A percentile compares a stretch with the other conserved stretches of the same genome.
phyloP scores from a whole-genome alignment of 2,113 vertebrate genomes.

The Gobio gobio region DNA sequence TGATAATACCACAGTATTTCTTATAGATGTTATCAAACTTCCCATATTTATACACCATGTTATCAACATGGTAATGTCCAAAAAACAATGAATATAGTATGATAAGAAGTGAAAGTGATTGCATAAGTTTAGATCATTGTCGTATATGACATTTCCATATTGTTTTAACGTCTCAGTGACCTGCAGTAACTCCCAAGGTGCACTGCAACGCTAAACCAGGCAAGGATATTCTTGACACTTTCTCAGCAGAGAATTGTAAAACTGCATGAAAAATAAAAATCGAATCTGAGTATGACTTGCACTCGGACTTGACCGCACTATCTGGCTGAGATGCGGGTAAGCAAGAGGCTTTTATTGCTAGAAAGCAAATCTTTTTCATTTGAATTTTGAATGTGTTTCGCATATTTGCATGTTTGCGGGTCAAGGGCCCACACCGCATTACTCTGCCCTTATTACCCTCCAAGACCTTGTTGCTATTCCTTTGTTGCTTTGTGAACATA shows the following conservation, averaged over 20 bases:
- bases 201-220: neutral
- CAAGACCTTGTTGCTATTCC: constrained; percentile 37
- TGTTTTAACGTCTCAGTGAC: neutral
- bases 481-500: constrained; percentile 19
- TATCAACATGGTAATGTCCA: too few relatives aligned
- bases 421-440: neutral
- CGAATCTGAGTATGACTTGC: too few relatives aligned
- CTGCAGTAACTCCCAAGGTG: neutral
- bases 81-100: neutral
- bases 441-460: constrained; percentile 41
- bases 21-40: neutral
- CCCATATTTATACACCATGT: neutral
- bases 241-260: neutral
- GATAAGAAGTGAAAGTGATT: neutral
- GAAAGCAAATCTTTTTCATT: constrained; percentile 21
- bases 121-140: neutral
- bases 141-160: constrained; percentile 30
- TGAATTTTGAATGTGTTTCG: neutral
- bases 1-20: neutral
- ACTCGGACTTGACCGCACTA: neutral
- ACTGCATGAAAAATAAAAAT: neutral
- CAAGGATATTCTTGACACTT: constrained; percentile 1
- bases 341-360: constrained; percentile 7
- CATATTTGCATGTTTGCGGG: constrained; percentile 24
- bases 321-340: neutral